Evolutionary conservation across 2,797 vertebrate genomes (phyloP).

Genomic region (Odontamblyopus rebecca): DNA sequence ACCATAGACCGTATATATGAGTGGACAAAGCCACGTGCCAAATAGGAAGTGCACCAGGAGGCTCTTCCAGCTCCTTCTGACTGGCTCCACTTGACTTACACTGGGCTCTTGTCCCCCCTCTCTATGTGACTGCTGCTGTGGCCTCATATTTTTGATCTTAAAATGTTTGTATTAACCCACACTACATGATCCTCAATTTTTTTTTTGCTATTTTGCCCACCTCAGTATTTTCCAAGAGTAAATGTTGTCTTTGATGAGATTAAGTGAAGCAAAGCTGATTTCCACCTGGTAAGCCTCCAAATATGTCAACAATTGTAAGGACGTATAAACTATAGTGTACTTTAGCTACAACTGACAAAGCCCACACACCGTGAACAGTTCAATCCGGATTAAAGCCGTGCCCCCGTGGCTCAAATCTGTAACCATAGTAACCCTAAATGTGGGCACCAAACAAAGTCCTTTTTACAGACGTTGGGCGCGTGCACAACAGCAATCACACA

Average conservation of each 20-base stretch:
- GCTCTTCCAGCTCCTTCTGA: no score
- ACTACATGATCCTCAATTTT: no score
- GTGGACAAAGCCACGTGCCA: no score
- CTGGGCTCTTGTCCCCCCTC: no score
- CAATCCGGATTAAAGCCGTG: constrained; percentile 14
- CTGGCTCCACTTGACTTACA: no score
- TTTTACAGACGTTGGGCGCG: constrained; percentile 16
- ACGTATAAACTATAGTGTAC: constrained; percentile 28
- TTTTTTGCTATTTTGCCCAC: background rate
- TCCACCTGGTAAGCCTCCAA: constrained; percentile 47
- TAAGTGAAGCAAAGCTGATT: constrained; percentile 50
- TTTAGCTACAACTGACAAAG: constrained; percentile 8
- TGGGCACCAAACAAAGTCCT: constrained; percentile 56
- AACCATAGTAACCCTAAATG: constrained; percentile 55
- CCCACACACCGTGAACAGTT: background rate
- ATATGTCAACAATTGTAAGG: constrained; percentile 27
- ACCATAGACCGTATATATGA: no score
- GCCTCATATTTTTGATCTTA: no score
- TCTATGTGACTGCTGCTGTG: no score
- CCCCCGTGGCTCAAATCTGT: constrained; percentile 37
- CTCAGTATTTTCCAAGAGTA: background rate
- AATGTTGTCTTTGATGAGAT: constrained; percentile 34
- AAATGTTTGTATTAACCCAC: no score
- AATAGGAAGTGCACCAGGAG: no score
- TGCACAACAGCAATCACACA: constrained; percentile 13